Conservation (phyloP, 1,140 invertebrate species). For the Matsumurasca onukii region DNA sequence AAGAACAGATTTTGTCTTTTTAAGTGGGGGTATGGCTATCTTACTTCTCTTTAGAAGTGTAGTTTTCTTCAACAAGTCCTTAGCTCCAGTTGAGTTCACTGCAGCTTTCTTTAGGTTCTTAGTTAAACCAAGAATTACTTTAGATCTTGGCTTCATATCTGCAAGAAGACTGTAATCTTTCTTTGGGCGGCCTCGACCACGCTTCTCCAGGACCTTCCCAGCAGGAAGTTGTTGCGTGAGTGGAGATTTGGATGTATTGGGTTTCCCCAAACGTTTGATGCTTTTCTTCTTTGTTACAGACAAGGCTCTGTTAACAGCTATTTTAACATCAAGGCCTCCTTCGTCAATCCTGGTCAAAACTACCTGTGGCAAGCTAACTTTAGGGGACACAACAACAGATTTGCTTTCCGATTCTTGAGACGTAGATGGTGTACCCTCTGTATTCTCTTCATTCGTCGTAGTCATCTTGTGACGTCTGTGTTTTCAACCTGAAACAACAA, state of each 20-base stretch:
- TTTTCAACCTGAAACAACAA: too few species aligned
- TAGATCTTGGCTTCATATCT: not conserved
- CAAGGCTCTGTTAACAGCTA: not conserved
- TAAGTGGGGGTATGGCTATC: not conserved
- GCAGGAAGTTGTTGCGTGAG: not conserved
- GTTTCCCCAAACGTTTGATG: not conserved
- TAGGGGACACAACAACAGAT: not conserved
- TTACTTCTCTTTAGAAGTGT: conserved; percentile 14
- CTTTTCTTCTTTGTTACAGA: not conserved
- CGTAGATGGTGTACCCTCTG: too few species aligned
- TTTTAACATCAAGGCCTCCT: not conserved
- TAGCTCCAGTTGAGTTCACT: not conserved
- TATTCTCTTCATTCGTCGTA: too few species aligned
- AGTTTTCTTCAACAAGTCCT: conserved; percentile 5
- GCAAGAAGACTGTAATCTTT: not conserved
- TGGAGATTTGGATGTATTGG: not conserved
- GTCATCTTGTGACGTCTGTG: too few species aligned
- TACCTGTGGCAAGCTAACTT: conserved; percentile 7
- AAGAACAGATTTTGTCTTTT: not conserved
- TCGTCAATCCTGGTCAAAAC: conserved; percentile 3
- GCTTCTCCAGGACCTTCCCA: not conserved
- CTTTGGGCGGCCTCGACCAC: not conserved
- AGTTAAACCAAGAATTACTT: not conserved
- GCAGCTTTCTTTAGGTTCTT: not conserved
- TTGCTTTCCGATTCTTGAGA: too few species aligned